phyloP scores from a whole-genome alignment of 1,140 invertebrate species.

The Calycopis cecrops region DNA sequence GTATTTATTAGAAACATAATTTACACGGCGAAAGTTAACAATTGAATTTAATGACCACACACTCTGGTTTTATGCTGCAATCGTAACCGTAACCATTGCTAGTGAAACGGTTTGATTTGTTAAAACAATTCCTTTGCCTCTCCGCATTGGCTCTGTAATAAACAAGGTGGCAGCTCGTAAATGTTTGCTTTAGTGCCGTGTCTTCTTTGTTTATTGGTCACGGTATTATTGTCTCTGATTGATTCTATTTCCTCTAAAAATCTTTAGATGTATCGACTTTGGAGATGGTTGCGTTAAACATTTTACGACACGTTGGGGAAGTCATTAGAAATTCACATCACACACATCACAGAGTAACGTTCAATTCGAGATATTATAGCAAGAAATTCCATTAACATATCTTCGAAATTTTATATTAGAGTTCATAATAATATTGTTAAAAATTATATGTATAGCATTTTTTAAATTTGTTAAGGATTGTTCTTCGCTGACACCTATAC shows the following conservation, averaged over 20 bases:
- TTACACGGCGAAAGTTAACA: constrained; percentile 24
- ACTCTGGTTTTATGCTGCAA: constrained; percentile 39
- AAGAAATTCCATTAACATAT: too few species aligned
- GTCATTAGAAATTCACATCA: too few species aligned
- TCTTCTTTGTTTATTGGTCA: constrained; percentile 60
- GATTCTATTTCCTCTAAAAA: constrained; percentile 42
- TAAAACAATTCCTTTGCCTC: constrained; percentile 49
- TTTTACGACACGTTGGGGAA: too few species aligned
- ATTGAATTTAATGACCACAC: constrained; percentile 48
- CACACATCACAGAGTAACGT: too few species aligned
- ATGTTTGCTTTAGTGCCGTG: constrained; percentile 53
- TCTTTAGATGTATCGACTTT: constrained; percentile 23
- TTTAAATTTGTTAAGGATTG: too few species aligned
- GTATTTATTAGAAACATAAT: too few species aligned
- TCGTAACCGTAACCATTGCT: constrained; percentile 51
- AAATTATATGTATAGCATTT: too few species aligned
- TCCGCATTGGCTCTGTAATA: constrained; percentile 44
- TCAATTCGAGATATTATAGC: too few species aligned
- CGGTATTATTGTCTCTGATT: constrained; percentile 59
- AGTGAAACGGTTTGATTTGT: constrained; percentile 50
- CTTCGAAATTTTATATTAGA: too few species aligned
- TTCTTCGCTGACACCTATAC: too few species aligned
- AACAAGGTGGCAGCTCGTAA: constrained; percentile 68
- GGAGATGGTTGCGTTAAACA: too few species aligned
- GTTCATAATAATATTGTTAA: too few species aligned